Base-by-base conservation (phyloP, 2,113 vertebrate genomes). In the Semicossyphus pulcher region DNA sequence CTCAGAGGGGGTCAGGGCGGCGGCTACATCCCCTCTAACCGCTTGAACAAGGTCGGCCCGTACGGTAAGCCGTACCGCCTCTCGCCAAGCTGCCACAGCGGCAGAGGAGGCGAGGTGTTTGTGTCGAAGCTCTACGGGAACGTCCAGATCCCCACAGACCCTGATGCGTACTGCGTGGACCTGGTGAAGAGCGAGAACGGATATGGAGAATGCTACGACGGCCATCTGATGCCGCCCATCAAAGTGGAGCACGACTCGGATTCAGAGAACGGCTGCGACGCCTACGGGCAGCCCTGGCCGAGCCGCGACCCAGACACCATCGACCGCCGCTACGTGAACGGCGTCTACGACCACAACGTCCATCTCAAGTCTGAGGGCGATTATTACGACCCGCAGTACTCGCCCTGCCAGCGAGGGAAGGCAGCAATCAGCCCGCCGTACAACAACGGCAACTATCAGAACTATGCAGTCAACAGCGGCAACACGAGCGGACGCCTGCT, bases 221-320 rank as follows among this genome's bases (percentile, higher is more conserved):
- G 91, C 5, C 72, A 92, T 0, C 11, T 93, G 85, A 92, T 93
- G 83, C 93, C 94, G 26, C 94, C 95, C 29, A 95, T 99, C 82
- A 99, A 99, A 89, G 93, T 80, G 0, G 97, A 99, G 85, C 94
- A 95, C 0, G 96, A 98, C 85, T 95, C 95, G 0, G 96, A 96
- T 83, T 93, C 95, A 0, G 96, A 97, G 78, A 95, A 96, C 1
- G 81, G 93, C 25, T 92, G 89, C 0, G 93, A 95, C 0, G 78
- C 85, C 48, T 95, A 93, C 47, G 86, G 88, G 51, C 92, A 83
- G 36, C 58, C 89, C 9, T 97, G 96, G 96, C 62, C 74, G 25
- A 94, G 92, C 34, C 92, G 93, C 3, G 89, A 92, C 58, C 90
- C 92, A 3, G 89, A 90, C 0, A 10, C 91, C 4, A 5, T 81